Conservation (phyloP, 2,113 vertebrate genomes). For the Peromyscus californicus region DNA sequence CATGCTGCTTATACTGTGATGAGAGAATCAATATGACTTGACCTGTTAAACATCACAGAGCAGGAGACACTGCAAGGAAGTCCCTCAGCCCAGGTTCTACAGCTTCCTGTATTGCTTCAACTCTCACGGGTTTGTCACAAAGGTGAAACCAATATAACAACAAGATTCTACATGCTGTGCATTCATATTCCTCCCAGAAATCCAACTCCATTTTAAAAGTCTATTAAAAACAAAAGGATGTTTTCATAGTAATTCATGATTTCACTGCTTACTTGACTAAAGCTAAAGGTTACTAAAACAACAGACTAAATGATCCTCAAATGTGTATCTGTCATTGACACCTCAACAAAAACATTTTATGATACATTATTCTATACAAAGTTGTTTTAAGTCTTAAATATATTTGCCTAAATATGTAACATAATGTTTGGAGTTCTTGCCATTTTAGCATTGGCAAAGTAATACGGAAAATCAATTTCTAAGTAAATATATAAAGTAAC, state of each 20-base stretch:
- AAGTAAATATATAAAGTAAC: conserved; percentile 54
- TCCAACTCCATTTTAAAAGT: conserved; percentile 19
- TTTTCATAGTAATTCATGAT: neutral
- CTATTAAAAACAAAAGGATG: neutral
- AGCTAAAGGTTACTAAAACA: conserved; percentile 1
- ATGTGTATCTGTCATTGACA: neutral
- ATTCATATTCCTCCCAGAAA: conserved; percentile 38
- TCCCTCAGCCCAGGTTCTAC: neutral
- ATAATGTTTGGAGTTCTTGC: neutral
- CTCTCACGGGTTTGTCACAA: neutral
- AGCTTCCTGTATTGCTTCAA: neutral
- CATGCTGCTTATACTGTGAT: neutral
- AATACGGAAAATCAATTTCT: conserved; percentile 29
- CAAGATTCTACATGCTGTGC: neutral
- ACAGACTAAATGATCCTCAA: neutral
- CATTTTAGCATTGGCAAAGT: conserved; percentile 46
- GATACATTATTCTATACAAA: neutral
- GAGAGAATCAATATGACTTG: neutral
- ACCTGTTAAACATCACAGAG: neutral
- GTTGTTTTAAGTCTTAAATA: conserved; percentile 29
- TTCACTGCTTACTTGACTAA: neutral
- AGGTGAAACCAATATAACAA: neutral
- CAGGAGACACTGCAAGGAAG: neutral
- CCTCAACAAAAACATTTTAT: neutral
- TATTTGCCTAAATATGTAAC: conserved; percentile 43